Evolutionary conservation across 1,140 invertebrate genomes (phyloP).

Genomic region (Neodiprion fabricii): DNA sequence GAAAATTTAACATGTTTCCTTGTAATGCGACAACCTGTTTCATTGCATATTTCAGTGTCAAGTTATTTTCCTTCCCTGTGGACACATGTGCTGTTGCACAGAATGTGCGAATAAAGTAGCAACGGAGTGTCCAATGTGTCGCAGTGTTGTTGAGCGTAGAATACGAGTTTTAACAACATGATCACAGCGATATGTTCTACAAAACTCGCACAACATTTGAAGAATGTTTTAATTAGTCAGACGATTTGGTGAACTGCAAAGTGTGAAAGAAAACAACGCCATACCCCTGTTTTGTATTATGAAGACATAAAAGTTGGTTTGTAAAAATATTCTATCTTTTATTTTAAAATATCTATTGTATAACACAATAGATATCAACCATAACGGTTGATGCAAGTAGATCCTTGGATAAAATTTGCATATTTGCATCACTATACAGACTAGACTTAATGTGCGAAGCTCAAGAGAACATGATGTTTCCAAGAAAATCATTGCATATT

Average conservation of each 20-base stretch:
- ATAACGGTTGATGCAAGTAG: background rate
- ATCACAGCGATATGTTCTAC: constrained; percentile 22
- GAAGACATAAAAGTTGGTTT: background rate
- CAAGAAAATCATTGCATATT: too few relatives aligned
- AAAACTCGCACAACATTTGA: constrained; percentile 17
- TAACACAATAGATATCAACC: too few relatives aligned
- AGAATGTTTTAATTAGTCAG: background rate
- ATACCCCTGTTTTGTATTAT: background rate
- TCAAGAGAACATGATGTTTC: too few relatives aligned
- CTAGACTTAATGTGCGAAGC: background rate
- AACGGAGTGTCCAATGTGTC: constrained; percentile 78
- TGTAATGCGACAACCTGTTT: constrained; percentile 12
- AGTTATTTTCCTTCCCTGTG: constrained; percentile 84
- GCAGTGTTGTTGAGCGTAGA: constrained; percentile 71
- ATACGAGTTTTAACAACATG: constrained; percentile 66
- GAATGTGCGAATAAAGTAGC: constrained; percentile 68
- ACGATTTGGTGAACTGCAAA: background rate
- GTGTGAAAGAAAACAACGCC: background rate
- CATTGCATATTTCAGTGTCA: constrained; percentile 67
- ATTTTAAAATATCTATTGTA: background rate
- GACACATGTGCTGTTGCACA: constrained; percentile 82
- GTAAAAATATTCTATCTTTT: background rate
- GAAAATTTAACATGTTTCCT: constrained; percentile 4
- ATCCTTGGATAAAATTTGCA: background rate
- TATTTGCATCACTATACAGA: background rate